Percentiles rank a stretch among this genome's conserved stretches.
Evolutionary conservation across 2,797 vertebrate genomes (phyloP).

Genomic region (Miichthys miiuy): DNA sequence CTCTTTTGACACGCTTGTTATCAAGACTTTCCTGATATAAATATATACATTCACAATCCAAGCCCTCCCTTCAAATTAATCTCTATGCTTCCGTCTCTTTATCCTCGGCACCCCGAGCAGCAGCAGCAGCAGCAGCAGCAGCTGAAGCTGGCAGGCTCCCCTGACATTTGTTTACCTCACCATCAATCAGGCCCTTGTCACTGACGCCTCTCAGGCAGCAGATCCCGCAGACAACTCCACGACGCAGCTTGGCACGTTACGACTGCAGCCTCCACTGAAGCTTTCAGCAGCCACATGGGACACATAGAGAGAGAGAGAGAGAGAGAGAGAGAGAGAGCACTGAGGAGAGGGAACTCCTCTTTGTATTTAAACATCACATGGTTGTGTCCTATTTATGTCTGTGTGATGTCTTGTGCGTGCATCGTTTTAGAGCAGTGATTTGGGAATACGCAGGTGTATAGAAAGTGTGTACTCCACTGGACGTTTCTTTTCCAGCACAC

Average conservation of each 20-base stretch:
- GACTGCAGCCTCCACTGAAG: constrained; percentile 39
- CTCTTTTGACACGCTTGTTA: constrained; percentile 48
- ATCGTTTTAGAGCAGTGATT: constrained; percentile 31
- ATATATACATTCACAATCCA: constrained; percentile 2
- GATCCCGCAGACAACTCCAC: constrained; percentile 65
- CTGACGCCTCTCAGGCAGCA: constrained; percentile 66
- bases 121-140: constrained; percentile 16
- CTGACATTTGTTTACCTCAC: constrained; percentile 81
- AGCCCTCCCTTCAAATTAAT: constrained; percentile 55
- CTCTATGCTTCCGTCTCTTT: constrained; percentile 46
- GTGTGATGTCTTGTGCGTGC: constrained; percentile 22
- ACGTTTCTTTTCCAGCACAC: background rate
- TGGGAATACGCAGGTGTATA: constrained; percentile 18
- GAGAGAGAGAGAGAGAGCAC: constrained; percentile 31
- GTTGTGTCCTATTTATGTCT: constrained; percentile 70
- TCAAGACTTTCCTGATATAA: constrained; percentile 36
- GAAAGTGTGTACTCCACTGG: constrained; percentile 5
- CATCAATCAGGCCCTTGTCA: constrained; percentile 80
- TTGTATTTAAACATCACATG: constrained; percentile 60
- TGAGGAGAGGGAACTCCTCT: constrained; percentile 38
- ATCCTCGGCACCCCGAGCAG: constrained; percentile 38
- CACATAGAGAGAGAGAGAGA: constrained; percentile 20
- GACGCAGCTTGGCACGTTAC: constrained; percentile 36
- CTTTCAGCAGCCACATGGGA: constrained; percentile 51
- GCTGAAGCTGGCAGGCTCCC: constrained; percentile 73